phyloP scores from a whole-genome alignment of 1,140 invertebrate genomes.

The Berghia stephanieae region DNA sequence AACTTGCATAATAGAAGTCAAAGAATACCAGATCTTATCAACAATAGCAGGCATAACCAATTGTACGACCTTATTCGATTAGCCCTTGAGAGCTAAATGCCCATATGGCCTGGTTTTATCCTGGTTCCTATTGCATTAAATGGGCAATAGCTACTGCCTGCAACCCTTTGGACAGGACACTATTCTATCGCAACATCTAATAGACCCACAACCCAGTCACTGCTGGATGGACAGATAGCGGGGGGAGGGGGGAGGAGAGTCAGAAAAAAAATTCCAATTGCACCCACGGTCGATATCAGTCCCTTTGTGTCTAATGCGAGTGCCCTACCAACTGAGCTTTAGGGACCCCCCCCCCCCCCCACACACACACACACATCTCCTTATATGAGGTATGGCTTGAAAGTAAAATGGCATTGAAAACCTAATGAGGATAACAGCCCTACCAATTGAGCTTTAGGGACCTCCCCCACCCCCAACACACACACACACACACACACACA shows the following conservation, averaged over 20 bases:
- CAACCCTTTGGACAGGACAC: neutral
- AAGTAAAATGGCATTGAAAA: neutral
- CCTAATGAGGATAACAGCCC: neutral
- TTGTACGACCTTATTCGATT: too few species aligned
- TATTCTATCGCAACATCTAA: neutral
- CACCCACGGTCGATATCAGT: too few species aligned
- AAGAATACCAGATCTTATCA: too few species aligned
- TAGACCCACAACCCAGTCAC: neutral
- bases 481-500: too few species aligned
- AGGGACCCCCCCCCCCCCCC: too few species aligned
- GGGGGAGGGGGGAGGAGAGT: too few species aligned
- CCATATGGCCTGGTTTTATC: neutral
- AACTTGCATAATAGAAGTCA: neutral
- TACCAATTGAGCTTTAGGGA: conserved; percentile 22
- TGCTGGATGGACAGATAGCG: neutral
- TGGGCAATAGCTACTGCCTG: neutral
- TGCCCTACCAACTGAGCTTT: neutral
- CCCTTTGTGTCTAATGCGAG: neutral
- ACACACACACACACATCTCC: neutral
- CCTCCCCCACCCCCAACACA: too few species aligned
- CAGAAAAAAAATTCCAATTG: too few species aligned
- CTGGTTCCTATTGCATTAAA: too few species aligned
- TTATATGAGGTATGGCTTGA: neutral
- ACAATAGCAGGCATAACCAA: neutral
- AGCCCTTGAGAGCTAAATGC: neutral